These are phyloP conservation scores for Eulemur rubriventer DNA, from an alignment of 2,797 vertebrate genomes.

Conservation along the genomic window DNA sequence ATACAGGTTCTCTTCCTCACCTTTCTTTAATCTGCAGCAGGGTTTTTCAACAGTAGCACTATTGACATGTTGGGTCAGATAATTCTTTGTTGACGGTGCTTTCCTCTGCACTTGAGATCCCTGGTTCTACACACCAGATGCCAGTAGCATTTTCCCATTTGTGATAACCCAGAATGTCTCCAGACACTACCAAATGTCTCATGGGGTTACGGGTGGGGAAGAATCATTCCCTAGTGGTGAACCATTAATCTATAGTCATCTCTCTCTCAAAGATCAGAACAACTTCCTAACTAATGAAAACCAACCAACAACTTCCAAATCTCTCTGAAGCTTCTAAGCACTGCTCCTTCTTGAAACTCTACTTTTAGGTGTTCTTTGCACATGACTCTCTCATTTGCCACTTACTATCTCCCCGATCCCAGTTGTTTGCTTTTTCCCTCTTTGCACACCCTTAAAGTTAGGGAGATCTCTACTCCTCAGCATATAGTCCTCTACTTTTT, in stretches of 20 bases:
- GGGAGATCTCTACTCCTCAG: not conserved
- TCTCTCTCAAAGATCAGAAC: not conserved
- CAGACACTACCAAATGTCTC: not conserved
- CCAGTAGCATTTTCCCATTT: not conserved
- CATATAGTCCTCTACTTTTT: not conserved
- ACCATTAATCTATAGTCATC: not conserved
- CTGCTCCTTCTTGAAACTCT: not conserved
- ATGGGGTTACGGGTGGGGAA: not conserved
- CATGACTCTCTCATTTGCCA: not conserved
- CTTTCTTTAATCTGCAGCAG: not conserved
- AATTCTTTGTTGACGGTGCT: not conserved
- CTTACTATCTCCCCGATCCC: not conserved
- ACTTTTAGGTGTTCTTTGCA: not conserved
- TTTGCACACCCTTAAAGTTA: not conserved
- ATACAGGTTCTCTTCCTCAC: not conserved
- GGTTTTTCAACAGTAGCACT: not conserved
- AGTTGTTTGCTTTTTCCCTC: not conserved
- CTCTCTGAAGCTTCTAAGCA: not conserved
- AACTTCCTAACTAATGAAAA: not conserved
- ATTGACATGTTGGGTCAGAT: not conserved
- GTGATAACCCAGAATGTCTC: not conserved
- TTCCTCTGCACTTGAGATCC: not conserved
- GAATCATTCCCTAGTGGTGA: not conserved
- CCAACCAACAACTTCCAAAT: not conserved
- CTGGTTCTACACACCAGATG: not conserved